phyloP scores from a whole-genome alignment of 2,797 vertebrate species.

The Sandelia bainsii region DNA sequence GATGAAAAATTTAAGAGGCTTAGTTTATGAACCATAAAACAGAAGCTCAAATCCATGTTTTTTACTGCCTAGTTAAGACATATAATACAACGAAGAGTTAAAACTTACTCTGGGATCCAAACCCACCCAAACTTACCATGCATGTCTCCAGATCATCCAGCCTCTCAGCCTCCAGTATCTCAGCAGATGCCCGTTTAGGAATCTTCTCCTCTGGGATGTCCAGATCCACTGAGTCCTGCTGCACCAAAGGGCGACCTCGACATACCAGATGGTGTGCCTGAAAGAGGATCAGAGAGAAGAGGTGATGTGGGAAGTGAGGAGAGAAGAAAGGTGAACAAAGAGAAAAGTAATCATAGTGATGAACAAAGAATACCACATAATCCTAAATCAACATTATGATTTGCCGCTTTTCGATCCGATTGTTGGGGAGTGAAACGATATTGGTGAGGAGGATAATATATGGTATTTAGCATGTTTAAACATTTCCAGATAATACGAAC shows the following conservation, averaged over 20 bases:
- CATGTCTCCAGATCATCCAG: slow-evolving; percentile 95
- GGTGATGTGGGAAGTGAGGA: background rate
- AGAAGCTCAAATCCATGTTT: too few species aligned
- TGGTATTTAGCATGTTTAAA: too few species aligned
- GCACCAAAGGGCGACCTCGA: slow-evolving; percentile 87
- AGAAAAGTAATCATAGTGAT: background rate
- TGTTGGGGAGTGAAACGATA: background rate
- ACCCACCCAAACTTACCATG: slow-evolving; percentile 84
- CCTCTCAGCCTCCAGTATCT: slow-evolving; percentile 91
- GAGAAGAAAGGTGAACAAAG: background rate
- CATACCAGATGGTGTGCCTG: slow-evolving; percentile 93
- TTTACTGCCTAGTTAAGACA: background rate
- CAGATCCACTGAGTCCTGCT: slow-evolving; percentile 89
- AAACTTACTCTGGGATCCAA: background rate
- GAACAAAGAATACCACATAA: background rate
- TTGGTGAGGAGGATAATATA: background rate
- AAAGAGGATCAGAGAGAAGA: background rate
- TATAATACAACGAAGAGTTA: background rate
- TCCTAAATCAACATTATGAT: too few species aligned
- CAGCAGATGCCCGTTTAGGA: slow-evolving; percentile 86
- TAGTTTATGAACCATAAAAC: background rate
- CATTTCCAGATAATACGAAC: too few species aligned
- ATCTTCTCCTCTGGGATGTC: slow-evolving; percentile 89
- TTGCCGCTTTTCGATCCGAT: background rate
- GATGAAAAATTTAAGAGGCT: background rate